Conservation (phyloP, 2,797 vertebrate species). For the Lagodon rhomboides region DNA sequence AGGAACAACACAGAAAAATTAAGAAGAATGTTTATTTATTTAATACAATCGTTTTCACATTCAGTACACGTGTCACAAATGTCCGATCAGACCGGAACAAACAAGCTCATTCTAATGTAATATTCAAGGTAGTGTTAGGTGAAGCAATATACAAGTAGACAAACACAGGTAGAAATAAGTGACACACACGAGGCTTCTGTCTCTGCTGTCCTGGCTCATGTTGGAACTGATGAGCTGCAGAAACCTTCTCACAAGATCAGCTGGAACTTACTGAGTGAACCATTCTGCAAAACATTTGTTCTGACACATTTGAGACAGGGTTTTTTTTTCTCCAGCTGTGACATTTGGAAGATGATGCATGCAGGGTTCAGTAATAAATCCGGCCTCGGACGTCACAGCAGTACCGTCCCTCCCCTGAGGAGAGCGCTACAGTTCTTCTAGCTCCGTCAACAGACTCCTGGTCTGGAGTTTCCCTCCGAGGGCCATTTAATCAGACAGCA, state of each 20-base stretch:
- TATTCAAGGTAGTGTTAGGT: slow-evolving; percentile 31
- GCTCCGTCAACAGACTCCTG: slow-evolving; percentile 7
- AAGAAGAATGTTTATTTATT: slow-evolving; percentile 64
- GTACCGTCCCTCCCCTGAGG: slow-evolving; percentile 31
- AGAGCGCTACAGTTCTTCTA: slow-evolving; percentile 49
- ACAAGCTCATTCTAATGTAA: background rate
- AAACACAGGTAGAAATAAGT: slow-evolving; percentile 46
- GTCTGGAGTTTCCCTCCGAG: slow-evolving; percentile 26
- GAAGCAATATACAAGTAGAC: slow-evolving; percentile 44
- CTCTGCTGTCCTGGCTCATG: background rate
- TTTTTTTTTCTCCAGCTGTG: slow-evolving; percentile 21
- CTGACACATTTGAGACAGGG: background rate
- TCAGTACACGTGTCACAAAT: slow-evolving; percentile 38
- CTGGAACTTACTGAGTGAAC: background rate
- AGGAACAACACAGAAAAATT: slow-evolving; percentile 4
- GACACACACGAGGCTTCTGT: background rate
- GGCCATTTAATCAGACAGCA: slow-evolving; percentile 35
- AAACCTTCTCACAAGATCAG: slow-evolving; percentile 23
- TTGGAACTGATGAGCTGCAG: too few species aligned
- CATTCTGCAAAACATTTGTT: slow-evolving; percentile 23
- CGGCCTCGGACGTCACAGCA: slow-evolving; percentile 14
- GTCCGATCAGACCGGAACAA: background rate
- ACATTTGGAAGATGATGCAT: slow-evolving; percentile 12
- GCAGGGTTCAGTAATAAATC: slow-evolving; percentile 10
- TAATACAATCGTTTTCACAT: slow-evolving; percentile 56